Evolutionary conservation across 2,888 invertebrate genomes (phyloP).

Genomic region (Idaea aversata): DNA sequence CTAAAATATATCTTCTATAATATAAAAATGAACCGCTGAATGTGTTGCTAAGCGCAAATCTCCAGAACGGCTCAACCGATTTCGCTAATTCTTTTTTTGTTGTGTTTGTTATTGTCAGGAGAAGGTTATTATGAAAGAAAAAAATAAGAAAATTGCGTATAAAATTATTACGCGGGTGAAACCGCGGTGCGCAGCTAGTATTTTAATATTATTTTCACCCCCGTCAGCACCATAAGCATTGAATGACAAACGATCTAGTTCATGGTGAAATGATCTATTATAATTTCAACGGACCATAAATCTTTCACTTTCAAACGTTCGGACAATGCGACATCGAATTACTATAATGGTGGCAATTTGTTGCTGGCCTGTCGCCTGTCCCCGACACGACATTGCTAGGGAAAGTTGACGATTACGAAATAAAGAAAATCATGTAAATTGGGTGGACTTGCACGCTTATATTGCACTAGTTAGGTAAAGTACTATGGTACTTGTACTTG

Average conservation of each 20-base stretch:
- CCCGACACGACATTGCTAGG: conserved; percentile 26
- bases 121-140: too few relatives aligned
- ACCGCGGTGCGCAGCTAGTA: too few relatives aligned
- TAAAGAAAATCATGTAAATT: conserved; percentile 33
- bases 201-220: neutral
- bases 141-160: too few relatives aligned
- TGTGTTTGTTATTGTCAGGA: too few relatives aligned
- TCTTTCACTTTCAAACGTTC: conserved; percentile 30
- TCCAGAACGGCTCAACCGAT: too few relatives aligned
- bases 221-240: neutral
- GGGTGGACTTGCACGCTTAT: conserved; percentile 29
- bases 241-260: conserved; percentile 13
- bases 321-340: conserved; percentile 33
- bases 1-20: too few relatives aligned
- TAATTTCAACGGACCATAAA: conserved; percentile 26
- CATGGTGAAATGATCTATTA: conserved; percentile 19
- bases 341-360: conserved; percentile 33
- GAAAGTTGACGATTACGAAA: conserved; percentile 31
- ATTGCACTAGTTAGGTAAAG: conserved; percentile 8
- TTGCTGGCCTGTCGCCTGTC: conserved; percentile 18
- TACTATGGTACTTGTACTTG: too few relatives aligned
- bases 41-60: too few relatives aligned
- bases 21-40: too few relatives aligned
- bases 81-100: too few relatives aligned
- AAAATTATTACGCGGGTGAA: too few relatives aligned